Evolutionary conservation across 2,113 vertebrate species (phyloP).

Genomic region (Ellobius talpinus): DNA sequence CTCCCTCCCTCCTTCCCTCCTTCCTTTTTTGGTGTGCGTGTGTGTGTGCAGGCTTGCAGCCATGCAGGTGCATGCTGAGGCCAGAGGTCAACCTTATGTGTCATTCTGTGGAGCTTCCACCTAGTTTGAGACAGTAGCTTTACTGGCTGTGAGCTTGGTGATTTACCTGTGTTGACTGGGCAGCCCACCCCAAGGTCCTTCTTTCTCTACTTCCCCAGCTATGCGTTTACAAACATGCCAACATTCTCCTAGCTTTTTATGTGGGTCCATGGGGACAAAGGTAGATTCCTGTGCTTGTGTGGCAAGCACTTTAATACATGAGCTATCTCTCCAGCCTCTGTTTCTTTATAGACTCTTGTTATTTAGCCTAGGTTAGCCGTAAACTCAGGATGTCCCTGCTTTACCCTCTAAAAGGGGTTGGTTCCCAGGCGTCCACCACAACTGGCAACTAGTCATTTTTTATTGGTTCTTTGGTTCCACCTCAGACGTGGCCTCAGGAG

Average conservation of each 20-base stretch:
- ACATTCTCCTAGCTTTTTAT: neutral
- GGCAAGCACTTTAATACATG: neutral
- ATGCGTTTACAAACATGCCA: neutral
- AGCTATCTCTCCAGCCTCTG: neutral
- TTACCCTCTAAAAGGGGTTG: no score
- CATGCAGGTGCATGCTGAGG: neutral
- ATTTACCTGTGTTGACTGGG: neutral
- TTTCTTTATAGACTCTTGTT: no score
- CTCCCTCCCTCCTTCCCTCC: no score
- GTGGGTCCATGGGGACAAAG: neutral
- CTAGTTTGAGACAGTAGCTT: neutral
- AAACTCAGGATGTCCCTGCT: neutral
- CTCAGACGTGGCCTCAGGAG: neutral
- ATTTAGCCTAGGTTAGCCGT: neutral
- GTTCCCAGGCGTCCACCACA: neutral
- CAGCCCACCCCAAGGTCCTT: neutral
- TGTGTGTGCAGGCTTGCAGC: fast-evolving
- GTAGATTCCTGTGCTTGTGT: neutral
- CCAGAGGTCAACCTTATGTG: neutral
- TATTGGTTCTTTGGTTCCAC: neutral
- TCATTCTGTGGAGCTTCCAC: neutral
- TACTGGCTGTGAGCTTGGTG: neutral
- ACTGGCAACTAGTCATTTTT: neutral
- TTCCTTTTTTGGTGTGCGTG: no score
- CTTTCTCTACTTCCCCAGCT: neutral